Conservation (phyloP, 2,113 vertebrate species). For the Fregata magnificens region DNA sequence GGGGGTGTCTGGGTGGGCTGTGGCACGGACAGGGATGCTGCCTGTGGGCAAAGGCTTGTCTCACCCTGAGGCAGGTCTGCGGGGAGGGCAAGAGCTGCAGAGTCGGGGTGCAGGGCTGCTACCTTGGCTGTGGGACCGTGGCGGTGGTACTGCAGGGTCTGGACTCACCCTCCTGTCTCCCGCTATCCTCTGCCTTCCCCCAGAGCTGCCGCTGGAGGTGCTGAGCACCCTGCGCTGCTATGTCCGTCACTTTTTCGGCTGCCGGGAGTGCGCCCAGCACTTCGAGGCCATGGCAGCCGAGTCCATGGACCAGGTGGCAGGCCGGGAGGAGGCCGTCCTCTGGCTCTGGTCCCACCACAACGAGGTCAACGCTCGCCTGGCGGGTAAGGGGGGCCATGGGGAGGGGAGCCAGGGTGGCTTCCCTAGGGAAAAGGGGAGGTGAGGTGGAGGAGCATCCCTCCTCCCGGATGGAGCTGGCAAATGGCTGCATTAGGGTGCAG, state of each 20-base stretch:
- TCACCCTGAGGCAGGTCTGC: fast-evolving
- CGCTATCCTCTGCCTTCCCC: background rate
- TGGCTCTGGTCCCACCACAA: constrained; percentile 96
- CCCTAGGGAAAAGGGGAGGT: background rate
- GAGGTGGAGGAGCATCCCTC: background rate
- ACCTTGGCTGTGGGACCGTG: fast-evolving
- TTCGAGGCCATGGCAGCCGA: constrained; percentile 87
- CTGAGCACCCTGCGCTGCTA: constrained; percentile 83
- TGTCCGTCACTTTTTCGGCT: constrained; percentile 85
- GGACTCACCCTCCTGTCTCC: background rate
- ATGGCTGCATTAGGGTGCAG: background rate
- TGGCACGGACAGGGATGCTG: background rate
- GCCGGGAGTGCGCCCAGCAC: constrained; percentile 82
- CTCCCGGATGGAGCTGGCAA: background rate
- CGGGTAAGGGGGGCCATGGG: constrained; percentile 70
- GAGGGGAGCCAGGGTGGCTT: fast-evolving
- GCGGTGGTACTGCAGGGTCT: fast-evolving
- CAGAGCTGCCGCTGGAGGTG: constrained; percentile 79
- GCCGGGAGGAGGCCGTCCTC: constrained; percentile 57
- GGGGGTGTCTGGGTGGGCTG: background rate
- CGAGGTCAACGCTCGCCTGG: constrained; percentile 85
- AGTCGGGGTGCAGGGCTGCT: background rate
- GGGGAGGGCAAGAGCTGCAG: fast-evolving
- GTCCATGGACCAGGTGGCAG: constrained; percentile 69
- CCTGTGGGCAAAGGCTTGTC: background rate